A percentile compares a stretch with the other conserved stretches of the same genome.
phyloP scores from a whole-genome alignment of 2,888 invertebrate genomes.

The Azorinus chamasolen region DNA sequence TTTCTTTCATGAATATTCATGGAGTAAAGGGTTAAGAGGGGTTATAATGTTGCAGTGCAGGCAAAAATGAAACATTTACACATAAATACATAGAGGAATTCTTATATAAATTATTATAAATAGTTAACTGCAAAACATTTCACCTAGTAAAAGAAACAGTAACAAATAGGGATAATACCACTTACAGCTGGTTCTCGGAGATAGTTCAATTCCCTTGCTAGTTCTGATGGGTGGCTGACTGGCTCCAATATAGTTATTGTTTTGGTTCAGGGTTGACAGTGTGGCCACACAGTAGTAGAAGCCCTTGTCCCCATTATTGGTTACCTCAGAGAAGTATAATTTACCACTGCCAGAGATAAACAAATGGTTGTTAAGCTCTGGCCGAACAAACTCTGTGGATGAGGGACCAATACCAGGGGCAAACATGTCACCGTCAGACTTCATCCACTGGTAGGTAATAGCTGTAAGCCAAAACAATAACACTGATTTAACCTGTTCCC shows the following conservation, averaged over 20 bases:
- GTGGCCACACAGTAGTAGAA: slow-evolving; percentile 77
- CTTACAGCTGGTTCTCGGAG: slow-evolving; percentile 73
- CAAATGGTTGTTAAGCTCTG: slow-evolving; percentile 92
- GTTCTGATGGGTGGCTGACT: slow-evolving; percentile 65
- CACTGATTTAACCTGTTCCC: too few species aligned
- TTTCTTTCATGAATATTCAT: too few species aligned
- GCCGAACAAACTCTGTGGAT: slow-evolving; percentile 91
- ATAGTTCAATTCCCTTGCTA: slow-evolving; percentile 73
- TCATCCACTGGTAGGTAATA: slow-evolving; percentile 88
- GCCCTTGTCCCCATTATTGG: slow-evolving; percentile 90
- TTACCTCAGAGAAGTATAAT: slow-evolving; percentile 97
- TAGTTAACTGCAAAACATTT: too few species aligned
- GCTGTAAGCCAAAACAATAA: slow-evolving; percentile 55
- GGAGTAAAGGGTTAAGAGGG: too few species aligned
- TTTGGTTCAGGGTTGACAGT: slow-evolving; percentile 64
- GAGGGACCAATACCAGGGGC: slow-evolving; percentile 9
- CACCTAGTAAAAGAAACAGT: too few species aligned
- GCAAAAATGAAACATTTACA: too few species aligned
- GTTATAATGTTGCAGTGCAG: too few species aligned
- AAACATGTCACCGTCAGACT: slow-evolving; percentile 17
- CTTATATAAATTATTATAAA: too few species aligned
- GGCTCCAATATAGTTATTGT: slow-evolving; percentile 74
- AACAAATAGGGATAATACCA: slow-evolving; percentile 8
- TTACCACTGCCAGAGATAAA: slow-evolving; percentile 98
- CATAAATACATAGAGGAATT: too few species aligned